These are phyloP conservation scores for Scolanthus callimorphus DNA, from an alignment of 92 coral and sea anemone species.

Conservation along the genomic window DNA sequence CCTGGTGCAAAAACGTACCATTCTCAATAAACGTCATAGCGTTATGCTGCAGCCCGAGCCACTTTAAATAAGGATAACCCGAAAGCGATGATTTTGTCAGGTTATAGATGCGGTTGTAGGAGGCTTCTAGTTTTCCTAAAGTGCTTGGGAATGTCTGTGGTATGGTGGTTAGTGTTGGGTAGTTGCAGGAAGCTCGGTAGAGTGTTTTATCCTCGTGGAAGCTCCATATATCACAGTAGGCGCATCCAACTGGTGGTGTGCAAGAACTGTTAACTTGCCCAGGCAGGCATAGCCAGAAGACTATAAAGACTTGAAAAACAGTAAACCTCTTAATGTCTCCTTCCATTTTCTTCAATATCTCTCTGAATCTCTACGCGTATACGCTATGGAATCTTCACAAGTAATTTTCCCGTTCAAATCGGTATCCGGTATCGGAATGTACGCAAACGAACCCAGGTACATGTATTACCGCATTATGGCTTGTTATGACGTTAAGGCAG, in stretches of 20 bases:
- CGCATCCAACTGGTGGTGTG: background rate
- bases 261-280: too few relatives aligned
- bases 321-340: too few relatives aligned
- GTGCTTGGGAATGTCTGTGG: constrained; percentile 19
- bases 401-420: too few relatives aligned
- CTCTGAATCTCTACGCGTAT: too few relatives aligned
- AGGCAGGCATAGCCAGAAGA: too few relatives aligned
- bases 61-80: constrained; percentile 7
- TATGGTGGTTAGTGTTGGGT: constrained; percentile 7
- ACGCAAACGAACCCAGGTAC: too few relatives aligned
- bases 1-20: constrained; percentile 9
- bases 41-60: constrained; percentile 8
- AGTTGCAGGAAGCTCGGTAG: constrained; percentile 4
- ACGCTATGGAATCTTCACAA: too few relatives aligned
- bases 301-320: too few relatives aligned
- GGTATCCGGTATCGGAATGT: too few relatives aligned
- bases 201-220: background rate
- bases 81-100: constrained; percentile 13
- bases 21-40: constrained; percentile 4
- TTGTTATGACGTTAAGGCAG: too few relatives aligned
- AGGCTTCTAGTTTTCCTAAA: constrained; percentile 14
- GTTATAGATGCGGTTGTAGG: constrained; percentile 12
- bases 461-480: too few relatives aligned
- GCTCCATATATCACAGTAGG: constrained; percentile 2
- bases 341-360: too few relatives aligned